These are phyloP conservation scores for Noctua janthe DNA, from an alignment of 2,888 invertebrate species.

Conservation along the genomic window DNA sequence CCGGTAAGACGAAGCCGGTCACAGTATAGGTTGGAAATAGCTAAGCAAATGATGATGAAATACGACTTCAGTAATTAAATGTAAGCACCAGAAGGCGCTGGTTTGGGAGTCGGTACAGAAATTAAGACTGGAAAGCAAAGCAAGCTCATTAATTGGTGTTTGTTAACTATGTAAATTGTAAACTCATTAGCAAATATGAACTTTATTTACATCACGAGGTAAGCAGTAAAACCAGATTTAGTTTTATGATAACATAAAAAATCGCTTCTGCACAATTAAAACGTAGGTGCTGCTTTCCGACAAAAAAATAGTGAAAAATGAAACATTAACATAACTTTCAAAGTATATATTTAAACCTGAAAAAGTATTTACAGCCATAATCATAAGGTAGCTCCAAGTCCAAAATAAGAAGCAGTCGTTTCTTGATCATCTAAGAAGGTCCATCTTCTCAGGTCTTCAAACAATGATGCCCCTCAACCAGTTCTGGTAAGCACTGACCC, in stretches of 20 bases:
- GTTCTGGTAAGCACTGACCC: constrained; percentile 70
- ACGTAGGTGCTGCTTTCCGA: not conserved
- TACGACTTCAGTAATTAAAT: too few relatives aligned
- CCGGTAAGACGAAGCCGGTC: too few relatives aligned
- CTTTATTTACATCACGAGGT: not conserved
- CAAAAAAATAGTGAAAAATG: not conserved
- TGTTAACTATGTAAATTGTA: not conserved
- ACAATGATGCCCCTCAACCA: constrained; percentile 65
- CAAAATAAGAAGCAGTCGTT: constrained; percentile 7
- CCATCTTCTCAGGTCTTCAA: constrained; percentile 32
- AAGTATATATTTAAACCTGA: constrained; percentile 34
- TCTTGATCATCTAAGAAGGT: not conserved
- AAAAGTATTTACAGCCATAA: constrained; percentile 19
- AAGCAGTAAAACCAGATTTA: not conserved
- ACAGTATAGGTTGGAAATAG: too few relatives aligned
- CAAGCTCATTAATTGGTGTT: too few relatives aligned
- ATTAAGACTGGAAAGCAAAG: too few relatives aligned
- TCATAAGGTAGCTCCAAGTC: not conserved
- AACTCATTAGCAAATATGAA: not conserved
- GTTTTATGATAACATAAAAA: not conserved
- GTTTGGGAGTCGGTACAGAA: too few relatives aligned
- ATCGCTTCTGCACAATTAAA: not conserved
- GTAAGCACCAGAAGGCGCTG: too few relatives aligned
- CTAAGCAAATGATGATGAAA: too few relatives aligned
- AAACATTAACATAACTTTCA: not conserved